Conservation (phyloP, 1,140 invertebrate species). For the Trichomalopsis sarcophagae region DNA sequence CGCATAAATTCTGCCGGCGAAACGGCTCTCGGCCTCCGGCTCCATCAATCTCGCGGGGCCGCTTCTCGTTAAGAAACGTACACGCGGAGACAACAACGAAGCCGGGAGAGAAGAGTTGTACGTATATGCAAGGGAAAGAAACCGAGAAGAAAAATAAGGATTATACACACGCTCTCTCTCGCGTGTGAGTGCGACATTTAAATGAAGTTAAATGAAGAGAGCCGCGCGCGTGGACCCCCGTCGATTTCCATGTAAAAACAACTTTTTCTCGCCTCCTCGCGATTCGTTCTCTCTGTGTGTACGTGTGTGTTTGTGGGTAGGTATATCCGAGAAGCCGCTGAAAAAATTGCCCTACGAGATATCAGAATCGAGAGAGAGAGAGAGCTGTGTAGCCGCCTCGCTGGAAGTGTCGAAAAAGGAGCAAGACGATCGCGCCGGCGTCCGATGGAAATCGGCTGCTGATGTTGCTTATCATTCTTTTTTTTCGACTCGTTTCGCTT, state of each 20-base stretch:
- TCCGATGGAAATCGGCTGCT: conserved; percentile 26
- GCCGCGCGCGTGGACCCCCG: conserved; percentile 59
- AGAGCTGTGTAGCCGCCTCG: not conserved
- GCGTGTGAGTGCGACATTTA: conserved; percentile 61
- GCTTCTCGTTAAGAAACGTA: conserved; percentile 66
- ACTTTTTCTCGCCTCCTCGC: conserved; percentile 27
- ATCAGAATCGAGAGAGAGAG: not conserved
- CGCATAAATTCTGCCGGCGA: conserved; percentile 36
- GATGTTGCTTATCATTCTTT: not conserved
- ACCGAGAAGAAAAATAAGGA: conserved; percentile 14
- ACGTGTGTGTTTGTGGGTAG: not conserved
- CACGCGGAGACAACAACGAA: conserved; percentile 29
- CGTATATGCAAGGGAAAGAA: not conserved
- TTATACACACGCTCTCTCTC: conserved; percentile 27
- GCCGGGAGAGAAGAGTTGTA: not conserved
- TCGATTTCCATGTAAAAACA: conserved; percentile 60
- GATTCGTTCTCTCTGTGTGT: not conserved
- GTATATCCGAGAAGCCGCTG: not conserved
- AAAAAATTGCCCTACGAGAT: conserved; percentile 10
- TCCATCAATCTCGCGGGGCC: conserved; percentile 69
- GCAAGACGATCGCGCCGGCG: not conserved
- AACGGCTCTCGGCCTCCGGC: conserved; percentile 60
- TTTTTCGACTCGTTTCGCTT: conserved; percentile 14
- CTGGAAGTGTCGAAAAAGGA: not conserved
- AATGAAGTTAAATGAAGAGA: conserved; percentile 61